Conservation (phyloP, 2,113 vertebrate species). For the Sinocyclocheilus anophthalmus region DNA sequence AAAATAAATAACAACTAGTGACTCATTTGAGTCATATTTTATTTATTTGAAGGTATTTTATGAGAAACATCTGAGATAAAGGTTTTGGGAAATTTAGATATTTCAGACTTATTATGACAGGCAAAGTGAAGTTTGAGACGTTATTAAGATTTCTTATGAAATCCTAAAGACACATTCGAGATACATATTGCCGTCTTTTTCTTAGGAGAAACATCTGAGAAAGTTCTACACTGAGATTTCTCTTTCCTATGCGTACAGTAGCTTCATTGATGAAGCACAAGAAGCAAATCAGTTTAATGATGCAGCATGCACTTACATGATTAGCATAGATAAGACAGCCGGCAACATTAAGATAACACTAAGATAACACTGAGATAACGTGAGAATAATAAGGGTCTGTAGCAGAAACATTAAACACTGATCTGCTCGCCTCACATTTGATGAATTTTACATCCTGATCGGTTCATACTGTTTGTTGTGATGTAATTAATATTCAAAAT, state of each 20-base stretch:
- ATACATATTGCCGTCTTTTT: background rate
- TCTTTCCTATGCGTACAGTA: background rate
- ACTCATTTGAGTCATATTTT: no score
- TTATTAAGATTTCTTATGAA: background rate
- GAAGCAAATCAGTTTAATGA: background rate
- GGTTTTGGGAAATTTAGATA: no score
- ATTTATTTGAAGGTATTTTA: no score
- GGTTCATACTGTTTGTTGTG: background rate
- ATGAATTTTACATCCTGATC: background rate
- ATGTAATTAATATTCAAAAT: background rate
- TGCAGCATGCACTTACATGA: conserved; percentile 5
- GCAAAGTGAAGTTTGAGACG: no score
- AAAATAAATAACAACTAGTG: no score
- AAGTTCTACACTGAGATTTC: background rate
- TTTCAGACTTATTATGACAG: no score
- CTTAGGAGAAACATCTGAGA: no score
- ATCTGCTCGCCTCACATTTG: background rate
- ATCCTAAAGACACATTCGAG: background rate
- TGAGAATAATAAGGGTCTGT: background rate
- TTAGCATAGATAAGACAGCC: background rate
- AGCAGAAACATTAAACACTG: background rate
- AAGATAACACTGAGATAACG: conserved; percentile 42
- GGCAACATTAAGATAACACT: conserved; percentile 21
- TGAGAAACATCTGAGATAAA: no score
- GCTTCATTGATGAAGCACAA: background rate